phyloP scores from a whole-genome alignment of 2,797 vertebrate species.

The Poeciliopsis infans region DNA sequence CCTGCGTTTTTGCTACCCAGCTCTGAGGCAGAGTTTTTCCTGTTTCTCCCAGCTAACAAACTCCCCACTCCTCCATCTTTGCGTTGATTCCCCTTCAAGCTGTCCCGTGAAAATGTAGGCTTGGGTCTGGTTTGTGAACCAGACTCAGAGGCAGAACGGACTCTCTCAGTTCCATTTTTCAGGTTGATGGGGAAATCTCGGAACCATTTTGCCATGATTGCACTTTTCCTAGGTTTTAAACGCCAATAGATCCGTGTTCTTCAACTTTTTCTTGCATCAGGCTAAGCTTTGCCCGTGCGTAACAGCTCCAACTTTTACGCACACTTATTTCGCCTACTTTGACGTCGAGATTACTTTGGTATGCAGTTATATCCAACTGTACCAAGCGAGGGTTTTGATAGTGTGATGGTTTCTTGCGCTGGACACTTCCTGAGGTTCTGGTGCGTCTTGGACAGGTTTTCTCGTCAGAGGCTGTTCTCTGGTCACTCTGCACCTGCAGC shows the following conservation, averaged over 20 bases:
- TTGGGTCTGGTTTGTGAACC: slow-evolving; percentile 78
- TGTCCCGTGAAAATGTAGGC: slow-evolving; percentile 74
- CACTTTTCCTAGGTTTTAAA: slow-evolving; percentile 18
- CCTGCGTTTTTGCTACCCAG: slow-evolving; percentile 65
- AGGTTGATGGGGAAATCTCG: slow-evolving; percentile 94
- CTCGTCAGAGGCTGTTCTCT: slow-evolving; percentile 30
- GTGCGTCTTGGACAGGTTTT: slow-evolving; percentile 44
- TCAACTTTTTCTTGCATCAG: slow-evolving; percentile 7
- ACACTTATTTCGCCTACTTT: slow-evolving; percentile 46
- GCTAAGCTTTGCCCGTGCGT: slow-evolving; percentile 17
- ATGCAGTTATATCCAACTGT: background rate
- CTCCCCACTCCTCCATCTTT: slow-evolving; percentile 80
- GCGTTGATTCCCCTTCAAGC: slow-evolving; percentile 80
- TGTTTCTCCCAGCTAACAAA: slow-evolving; percentile 81
- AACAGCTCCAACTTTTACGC: slow-evolving; percentile 60
- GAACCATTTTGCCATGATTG: slow-evolving; percentile 94
- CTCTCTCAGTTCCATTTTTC: slow-evolving; percentile 88
- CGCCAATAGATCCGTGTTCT: background rate
- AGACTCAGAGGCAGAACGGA: slow-evolving; percentile 84
- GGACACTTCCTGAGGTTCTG: slow-evolving; percentile 26
- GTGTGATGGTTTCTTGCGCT: slow-evolving; percentile 27
- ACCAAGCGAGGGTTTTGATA: background rate
- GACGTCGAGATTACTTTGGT: background rate
- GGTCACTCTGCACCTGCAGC: slow-evolving; percentile 43
- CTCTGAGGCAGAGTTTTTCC: slow-evolving; percentile 90